These are phyloP conservation scores for Parazoanthus atlanticus DNA, from an alignment of 92 coral and sea anemone species.

Conservation along the genomic window DNA sequence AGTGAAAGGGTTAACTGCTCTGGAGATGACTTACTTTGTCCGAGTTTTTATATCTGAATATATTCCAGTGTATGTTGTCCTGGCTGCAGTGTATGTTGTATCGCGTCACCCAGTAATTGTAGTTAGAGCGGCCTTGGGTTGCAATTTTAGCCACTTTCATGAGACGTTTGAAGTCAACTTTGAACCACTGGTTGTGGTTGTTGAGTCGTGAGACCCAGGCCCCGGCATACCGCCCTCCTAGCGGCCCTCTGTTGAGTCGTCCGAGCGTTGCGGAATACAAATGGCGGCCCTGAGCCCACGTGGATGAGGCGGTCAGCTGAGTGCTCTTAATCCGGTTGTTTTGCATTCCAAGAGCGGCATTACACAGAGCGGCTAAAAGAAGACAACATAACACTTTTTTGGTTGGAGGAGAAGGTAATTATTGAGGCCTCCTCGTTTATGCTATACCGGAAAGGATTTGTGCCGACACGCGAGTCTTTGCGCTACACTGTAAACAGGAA, in stretches of 20 bases:
- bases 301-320: conserved; percentile 62
- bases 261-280: conserved; percentile 47
- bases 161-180: conserved; percentile 74
- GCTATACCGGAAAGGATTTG: too few relatives aligned
- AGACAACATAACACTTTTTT: background rate
- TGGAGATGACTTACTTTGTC: conserved; percentile 57
- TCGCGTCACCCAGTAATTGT: conserved; percentile 61
- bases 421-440: too few relatives aligned
- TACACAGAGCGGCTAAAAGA: conserved; percentile 46
- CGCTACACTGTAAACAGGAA: too few relatives aligned
- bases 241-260: conserved; percentile 37
- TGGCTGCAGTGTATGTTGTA: conserved; percentile 67
- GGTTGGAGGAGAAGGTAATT: background rate
- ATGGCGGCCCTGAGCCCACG: conserved; percentile 17
- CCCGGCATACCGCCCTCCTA: conserved; percentile 25
- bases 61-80: conserved; percentile 74
- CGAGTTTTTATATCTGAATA: conserved; percentile 64
- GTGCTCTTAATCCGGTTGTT: conserved; percentile 41
- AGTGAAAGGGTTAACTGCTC: too few relatives aligned
- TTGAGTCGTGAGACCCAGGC: conserved; percentile 28
- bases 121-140: conserved; percentile 81
- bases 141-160: conserved; percentile 66
- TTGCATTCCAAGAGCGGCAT: conserved; percentile 61
- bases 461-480: too few relatives aligned
- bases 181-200: conserved; percentile 42